Conservation (phyloP, 2,888 invertebrate genomes). For the Autographa gamma region DNA sequence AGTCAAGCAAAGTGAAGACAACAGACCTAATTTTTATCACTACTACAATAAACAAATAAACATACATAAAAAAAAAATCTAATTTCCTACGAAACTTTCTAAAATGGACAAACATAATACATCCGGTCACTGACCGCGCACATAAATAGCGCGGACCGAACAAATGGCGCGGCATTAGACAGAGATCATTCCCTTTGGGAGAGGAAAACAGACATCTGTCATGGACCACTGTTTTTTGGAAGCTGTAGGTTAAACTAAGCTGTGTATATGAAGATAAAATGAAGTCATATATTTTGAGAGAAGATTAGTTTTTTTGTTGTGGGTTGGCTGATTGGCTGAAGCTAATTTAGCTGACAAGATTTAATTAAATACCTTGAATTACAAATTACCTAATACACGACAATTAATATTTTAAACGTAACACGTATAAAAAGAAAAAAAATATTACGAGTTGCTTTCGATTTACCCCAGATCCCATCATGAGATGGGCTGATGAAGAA, state of each 20-base stretch:
- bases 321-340: too few relatives aligned
- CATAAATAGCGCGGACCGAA: constrained; percentile 40
- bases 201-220: constrained; percentile 47
- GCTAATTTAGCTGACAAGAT: too few relatives aligned
- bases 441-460: too few relatives aligned
- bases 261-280: background rate
- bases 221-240: constrained; percentile 35
- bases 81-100: background rate
- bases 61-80: background rate
- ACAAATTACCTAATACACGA: too few relatives aligned
- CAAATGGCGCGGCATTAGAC: constrained; percentile 44
- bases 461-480: too few relatives aligned
- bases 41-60: background rate
- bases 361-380: too few relatives aligned
- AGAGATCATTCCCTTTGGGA: constrained; percentile 32
- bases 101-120: constrained; percentile 12
- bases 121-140: constrained; percentile 18
- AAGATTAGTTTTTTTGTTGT: background rate
- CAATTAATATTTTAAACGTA: too few relatives aligned
- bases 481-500: too few relatives aligned
- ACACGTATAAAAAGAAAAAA: too few relatives aligned
- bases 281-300: background rate
- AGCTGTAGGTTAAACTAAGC: constrained; percentile 6
- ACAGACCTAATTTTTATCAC: too few relatives aligned
- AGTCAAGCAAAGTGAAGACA: too few relatives aligned